A percentile compares a stretch with the other conserved stretches of the same genome.
Evolutionary conservation across 2,888 invertebrate species (phyloP).

Genomic region (Dilophus febrilis): DNA sequence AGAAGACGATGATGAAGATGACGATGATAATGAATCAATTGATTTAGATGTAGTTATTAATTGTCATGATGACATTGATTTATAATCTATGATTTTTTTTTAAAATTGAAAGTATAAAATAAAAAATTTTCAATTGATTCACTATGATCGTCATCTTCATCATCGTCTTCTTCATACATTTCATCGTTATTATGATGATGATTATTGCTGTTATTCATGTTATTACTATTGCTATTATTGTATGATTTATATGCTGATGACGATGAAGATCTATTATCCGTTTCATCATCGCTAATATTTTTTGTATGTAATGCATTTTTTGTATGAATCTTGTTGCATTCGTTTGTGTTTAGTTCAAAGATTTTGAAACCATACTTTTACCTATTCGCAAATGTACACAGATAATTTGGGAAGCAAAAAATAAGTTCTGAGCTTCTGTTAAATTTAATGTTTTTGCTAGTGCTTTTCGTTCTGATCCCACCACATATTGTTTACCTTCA

Average conservation of each 20-base stretch:
- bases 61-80: no score
- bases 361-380: slow-evolving; percentile 92
- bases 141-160: slow-evolving; percentile 18
- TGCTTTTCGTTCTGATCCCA: slow-evolving; percentile 87
- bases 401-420: no score
- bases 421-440: slow-evolving; percentile 86
- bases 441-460: slow-evolving; percentile 75
- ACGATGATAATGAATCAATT: no score
- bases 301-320: slow-evolving; percentile 40
- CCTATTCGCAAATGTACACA: slow-evolving; percentile 35
- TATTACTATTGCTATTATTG: background rate
- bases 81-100: no score
- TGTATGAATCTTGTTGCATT: slow-evolving; percentile 74
- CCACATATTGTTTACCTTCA: slow-evolving; percentile 93
- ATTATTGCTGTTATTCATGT: background rate
- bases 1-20: no score
- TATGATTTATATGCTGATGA: background rate
- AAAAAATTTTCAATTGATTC: no score
- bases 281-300: slow-evolving; percentile 3
- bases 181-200: background rate
- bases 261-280: no score
- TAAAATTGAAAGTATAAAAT: no score
- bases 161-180: slow-evolving; percentile 5
- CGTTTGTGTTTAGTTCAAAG: slow-evolving; percentile 80
- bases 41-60: no score